phyloP scores from a whole-genome alignment of 2,113 vertebrate species.

The Nycticorax nycticorax region DNA sequence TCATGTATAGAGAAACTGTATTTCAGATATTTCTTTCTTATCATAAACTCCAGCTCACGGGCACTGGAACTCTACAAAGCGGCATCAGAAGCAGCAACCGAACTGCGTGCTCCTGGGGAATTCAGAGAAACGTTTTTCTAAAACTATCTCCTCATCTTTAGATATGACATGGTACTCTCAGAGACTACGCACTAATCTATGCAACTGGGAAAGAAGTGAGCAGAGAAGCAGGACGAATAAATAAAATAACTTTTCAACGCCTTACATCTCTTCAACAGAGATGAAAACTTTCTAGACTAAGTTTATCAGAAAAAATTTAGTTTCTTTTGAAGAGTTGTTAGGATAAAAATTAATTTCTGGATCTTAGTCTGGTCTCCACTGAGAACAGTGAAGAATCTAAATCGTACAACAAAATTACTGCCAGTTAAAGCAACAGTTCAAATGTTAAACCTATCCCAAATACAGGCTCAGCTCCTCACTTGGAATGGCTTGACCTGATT shows the following conservation, averaged over 20 bases:
- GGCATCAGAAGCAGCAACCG: neutral
- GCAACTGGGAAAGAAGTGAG: neutral
- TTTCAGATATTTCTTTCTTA: neutral
- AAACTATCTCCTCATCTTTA: slow-evolving; percentile 40
- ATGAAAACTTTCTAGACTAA: neutral
- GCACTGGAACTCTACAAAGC: neutral
- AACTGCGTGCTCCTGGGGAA: neutral
- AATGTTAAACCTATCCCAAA: neutral
- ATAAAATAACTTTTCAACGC: slow-evolving; percentile 43
- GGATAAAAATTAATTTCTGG: neutral
- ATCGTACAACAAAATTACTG: neutral
- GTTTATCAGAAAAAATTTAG: neutral
- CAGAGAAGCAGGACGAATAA: slow-evolving; percentile 1
- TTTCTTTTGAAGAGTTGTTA: neutral
- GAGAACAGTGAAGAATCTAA: neutral
- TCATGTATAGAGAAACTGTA: neutral
- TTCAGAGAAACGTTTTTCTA: neutral
- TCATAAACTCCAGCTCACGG: neutral
- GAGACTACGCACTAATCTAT: slow-evolving; percentile 40
- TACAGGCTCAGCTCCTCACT: neutral
- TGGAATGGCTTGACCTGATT: neutral
- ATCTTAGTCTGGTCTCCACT: neutral
- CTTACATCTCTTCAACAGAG: neutral
- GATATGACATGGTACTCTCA: neutral
- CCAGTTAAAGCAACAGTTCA: neutral